These are phyloP conservation scores for Aplochiton taeniatus DNA, from an alignment of 2,797 vertebrate species.

Conservation along the genomic window DNA sequence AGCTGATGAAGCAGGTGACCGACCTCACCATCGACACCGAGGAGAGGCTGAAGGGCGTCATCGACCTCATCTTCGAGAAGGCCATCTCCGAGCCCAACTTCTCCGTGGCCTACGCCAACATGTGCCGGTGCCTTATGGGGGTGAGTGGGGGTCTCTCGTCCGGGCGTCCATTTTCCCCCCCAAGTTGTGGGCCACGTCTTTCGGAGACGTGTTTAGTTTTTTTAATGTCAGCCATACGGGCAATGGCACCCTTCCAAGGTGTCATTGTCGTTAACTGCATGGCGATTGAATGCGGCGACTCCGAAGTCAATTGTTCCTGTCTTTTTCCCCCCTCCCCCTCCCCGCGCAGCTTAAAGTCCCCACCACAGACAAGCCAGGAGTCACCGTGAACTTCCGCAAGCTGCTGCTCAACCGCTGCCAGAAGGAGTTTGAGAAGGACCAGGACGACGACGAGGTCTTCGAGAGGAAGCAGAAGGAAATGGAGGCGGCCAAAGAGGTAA, in stretches of 20 bases:
- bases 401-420: slow-evolving; percentile 97
- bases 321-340: not conserved
- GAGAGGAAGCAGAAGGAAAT: slow-evolving; percentile 96
- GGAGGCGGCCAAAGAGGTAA: slow-evolving; percentile 87
- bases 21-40: slow-evolving; percentile 94
- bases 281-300: too few relatives aligned
- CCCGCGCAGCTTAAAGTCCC: slow-evolving; percentile 89
- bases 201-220: too few relatives aligned
- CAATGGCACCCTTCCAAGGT: too few relatives aligned
- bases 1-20: slow-evolving; percentile 94
- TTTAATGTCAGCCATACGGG: too few relatives aligned
- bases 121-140: slow-evolving; percentile 99
- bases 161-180: too few relatives aligned
- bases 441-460: slow-evolving; percentile 94
- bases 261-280: too few relatives aligned
- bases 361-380: slow-evolving; percentile 89
- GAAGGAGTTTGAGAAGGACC: slow-evolving; percentile 99
- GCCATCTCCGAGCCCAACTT: slow-evolving; percentile 99
- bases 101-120: slow-evolving; percentile 98
- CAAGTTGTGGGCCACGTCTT: not conserved
- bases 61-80: slow-evolving; percentile 98
- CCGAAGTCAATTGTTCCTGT: too few relatives aligned
- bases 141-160: slow-evolving; percentile 80
- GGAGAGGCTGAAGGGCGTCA: slow-evolving; percentile 94
- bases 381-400: slow-evolving; percentile 95